Percentiles rank a stretch among this genome's conserved stretches.
Conservation (phyloP, 1,140 invertebrate species). For the Pseudomyrmex sp. region DNA sequence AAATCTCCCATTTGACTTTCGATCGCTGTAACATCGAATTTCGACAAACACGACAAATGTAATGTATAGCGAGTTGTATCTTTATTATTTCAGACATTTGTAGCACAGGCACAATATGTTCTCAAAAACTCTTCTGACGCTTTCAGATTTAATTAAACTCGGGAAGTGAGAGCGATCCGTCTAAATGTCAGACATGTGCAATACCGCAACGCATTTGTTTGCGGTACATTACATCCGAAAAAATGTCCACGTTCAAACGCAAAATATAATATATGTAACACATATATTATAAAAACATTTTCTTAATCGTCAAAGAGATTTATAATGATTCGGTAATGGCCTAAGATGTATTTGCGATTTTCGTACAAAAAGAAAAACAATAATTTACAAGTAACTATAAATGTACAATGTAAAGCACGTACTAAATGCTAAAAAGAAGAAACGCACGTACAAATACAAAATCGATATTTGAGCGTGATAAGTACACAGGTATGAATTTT, state of each 20-base stretch:
- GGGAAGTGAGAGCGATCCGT: conserved; percentile 34
- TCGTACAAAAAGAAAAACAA: conserved; percentile 16
- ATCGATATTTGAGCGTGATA: conserved; percentile 25
- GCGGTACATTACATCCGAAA: neutral
- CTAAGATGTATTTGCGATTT: conserved; percentile 22
- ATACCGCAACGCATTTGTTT: conserved; percentile 12
- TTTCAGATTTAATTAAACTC: conserved; percentile 18
- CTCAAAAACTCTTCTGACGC: conserved; percentile 10
- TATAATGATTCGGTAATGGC: conserved; percentile 10
- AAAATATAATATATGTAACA: conserved; percentile 22
- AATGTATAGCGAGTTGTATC: conserved; percentile 51
- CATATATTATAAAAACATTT: conserved; percentile 17
- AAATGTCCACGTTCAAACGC: conserved; percentile 28
- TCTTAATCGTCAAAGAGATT: too few species aligned
- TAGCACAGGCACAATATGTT: conserved; percentile 59
- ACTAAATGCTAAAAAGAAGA: neutral
- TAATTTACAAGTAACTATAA: conserved; percentile 41
- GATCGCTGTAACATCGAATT: too few species aligned
- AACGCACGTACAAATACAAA: conserved; percentile 21
- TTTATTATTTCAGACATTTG: conserved; percentile 60
- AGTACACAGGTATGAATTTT: conserved; percentile 40
- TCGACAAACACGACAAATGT: neutral
- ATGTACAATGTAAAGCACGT: neutral
- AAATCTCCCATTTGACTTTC: too few species aligned
- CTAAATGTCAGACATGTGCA: conserved; percentile 43